Evolutionary conservation across 2,888 invertebrate genomes (phyloP), one percentile per base, ranked within the genome.

Genomic region (Thereva unica): DNA sequence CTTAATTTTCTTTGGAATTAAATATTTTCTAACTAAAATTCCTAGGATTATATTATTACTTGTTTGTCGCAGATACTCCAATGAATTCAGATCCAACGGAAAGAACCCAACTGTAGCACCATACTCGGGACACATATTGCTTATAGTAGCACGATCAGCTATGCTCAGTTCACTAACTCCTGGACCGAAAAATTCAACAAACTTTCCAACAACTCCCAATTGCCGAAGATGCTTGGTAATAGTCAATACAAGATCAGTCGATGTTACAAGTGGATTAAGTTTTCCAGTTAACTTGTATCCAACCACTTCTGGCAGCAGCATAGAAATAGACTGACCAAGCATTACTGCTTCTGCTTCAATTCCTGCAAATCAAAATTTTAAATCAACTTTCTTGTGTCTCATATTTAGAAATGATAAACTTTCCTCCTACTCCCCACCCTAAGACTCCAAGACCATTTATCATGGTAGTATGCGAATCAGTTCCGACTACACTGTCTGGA

Each of bases 321-420:
- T 97, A 66, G 94, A 93, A 75, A 99, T 97, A 0, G 97, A 90
- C 78, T 98, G 97, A 0, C 97, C 97, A 75, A 99, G 81, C 98
- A 99, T 98, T 49, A 97, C 98, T 3, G 98, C 97, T 79, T 99
- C 98, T 0, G 98, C 98, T 85, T 99, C 98, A 73, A 99, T 98
- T 63, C 93, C 92, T 87, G 23, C 12, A n/a, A 5, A 9, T 34
- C 5, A 40, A 35, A 12, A 3, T 59, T n/a, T 47, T 4, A 10
- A 38, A 7, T n/a, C 42, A 12, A 8, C 47, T 37, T 34, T 4
- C 35, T 37, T 47, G 12, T 4, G 23, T 12, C 7, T 5, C 7
- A 2, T 55, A 40, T 4, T 23, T 9, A 7, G 12, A 37, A 34
- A 10, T 38, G 23, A 12, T 53, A 35, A 44, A 37, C 69, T 66